Evolutionary conservation across 2,797 vertebrate species (phyloP), one percentile per base, ranked within the genome.

Genomic region (Eutrigla gurnardus): DNA sequence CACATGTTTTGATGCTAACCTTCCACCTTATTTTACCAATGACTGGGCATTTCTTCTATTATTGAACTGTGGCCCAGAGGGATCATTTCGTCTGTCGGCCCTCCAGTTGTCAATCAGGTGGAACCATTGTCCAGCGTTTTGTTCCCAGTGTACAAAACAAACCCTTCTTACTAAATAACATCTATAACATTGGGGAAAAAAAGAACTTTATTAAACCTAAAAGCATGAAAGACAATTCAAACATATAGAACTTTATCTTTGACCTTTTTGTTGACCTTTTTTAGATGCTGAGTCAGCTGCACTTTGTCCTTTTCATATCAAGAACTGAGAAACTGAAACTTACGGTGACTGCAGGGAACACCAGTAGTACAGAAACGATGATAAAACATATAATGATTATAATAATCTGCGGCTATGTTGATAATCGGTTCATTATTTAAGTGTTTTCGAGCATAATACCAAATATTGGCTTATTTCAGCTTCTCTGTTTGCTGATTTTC

Each of bases 261-360:
- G 67, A 69, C 73, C 69, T n/a, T 39, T 64, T 39, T 64, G 70
- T 83, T 78, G 65, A 68, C 54, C 76, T 76, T 12, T 76, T 12
- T 18, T 17, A 54, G 47, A 35, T 65, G 69, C 66, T 50, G 68
- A 83, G 65, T 80, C 78, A 81, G 50, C 36, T 60, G 82, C 4
- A 81, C 88, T 86, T 88, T 80, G 84, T 32, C 69, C 80, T 50
- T 4, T 15, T 52, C 15, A 8, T 58, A 49, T 45, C 32, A 58
- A 72, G 62, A 59, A 17, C 59, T 43, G 37, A 45, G 2, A 49
- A 77, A 79, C 2, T 3, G 67, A 77, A 81, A 77, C 60, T 32
- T 65, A 57, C 2, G 32, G 17, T 10, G 13, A 42, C 3, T 15
- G 6, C 6, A n/a, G 37, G 46, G 6, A 60, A 15, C 8, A 33